Base-by-base conservation (phyloP, 1,140 invertebrate genomes). In the Halictus rubicundus region DNA sequence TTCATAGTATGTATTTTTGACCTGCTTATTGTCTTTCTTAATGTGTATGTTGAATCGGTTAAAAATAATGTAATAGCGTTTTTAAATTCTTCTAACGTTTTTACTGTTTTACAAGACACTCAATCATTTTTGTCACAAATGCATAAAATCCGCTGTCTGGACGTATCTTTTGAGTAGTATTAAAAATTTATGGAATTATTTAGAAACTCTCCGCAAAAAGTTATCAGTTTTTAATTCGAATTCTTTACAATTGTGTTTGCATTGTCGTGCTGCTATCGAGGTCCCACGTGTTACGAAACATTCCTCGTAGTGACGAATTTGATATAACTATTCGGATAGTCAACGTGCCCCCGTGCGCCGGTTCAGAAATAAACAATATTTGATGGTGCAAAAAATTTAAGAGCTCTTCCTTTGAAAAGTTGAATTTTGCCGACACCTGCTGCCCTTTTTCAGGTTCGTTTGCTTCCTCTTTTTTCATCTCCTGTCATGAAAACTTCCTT, bases 371-470 rank as follows among this genome's bases (percentile, higher is more conserved):
- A 82, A 32, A 68, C 64, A 46, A 68, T 27, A 68, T 71, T 64
- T 63, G 32, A 71, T 14, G 54, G 42, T n/a, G n/a, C 84, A 59
- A 80, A 84, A 83, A 79, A 74, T 79, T 79, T 66, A 61, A 73
- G 68, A 82, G 49, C 25, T 74, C 65, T 60, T 39, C 66, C 73
- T 81, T 81, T 82, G 81, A 68, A 52, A 57, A 49, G 23, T 70
- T 25, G 75, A 81, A 81, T 78, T 64, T 59, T 72, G 70, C 69
- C 72, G 80, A 70, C 80, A 79, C 77, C 80, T 78, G 69, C 80
- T 82, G 63, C 69, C 72, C 66, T 57, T 68, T n/a, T 39, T 21
- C 52, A 42, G 5, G 52, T 19, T 54, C 52, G 16, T 54, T 19
- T 19, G 21, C 52, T 54, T 54, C 19, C 16, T 54, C 21, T 68